Conservation (phyloP, 2,888 invertebrate genomes). For the Mallateleia sp. region DNA sequence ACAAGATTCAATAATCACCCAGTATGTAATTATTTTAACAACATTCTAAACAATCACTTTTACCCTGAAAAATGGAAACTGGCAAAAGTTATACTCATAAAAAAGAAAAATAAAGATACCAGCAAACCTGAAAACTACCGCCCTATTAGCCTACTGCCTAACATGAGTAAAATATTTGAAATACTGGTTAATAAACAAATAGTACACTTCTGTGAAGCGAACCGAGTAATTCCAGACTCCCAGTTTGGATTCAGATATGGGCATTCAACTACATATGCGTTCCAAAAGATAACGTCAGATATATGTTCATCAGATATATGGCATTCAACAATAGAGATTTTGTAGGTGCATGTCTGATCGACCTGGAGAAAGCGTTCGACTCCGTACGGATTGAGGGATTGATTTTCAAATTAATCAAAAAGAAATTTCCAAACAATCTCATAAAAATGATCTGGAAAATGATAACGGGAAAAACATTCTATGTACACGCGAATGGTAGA, state of each 20-base stretch:
- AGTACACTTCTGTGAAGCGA: no score
- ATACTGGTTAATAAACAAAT: no score
- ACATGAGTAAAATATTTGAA: no score
- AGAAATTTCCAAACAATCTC: no score
- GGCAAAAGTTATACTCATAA: conserved; percentile 77
- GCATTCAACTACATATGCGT: conserved; percentile 73
- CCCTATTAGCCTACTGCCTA: no score
- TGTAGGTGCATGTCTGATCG: background rate
- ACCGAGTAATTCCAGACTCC: no score
- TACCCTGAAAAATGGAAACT: conserved; percentile 81
- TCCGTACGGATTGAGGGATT: no score
- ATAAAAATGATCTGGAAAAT: conserved; percentile 41
- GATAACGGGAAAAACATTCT: conserved; percentile 8
- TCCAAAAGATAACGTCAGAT: conserved; percentile 46
- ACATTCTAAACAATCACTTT: conserved; percentile 78
- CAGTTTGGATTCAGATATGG: conserved; percentile 71
- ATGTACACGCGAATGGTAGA: background rate
- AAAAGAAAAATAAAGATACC: conserved; percentile 53
- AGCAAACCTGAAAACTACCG: conserved; percentile 69
- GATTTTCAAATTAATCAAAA: no score
- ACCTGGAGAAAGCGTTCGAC: no score
- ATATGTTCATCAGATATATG: no score
- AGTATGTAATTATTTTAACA: no score
- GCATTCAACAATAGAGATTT: background rate
- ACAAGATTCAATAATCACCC: no score